Conservation (phyloP, 2,888 invertebrate species). For the Athalia circularis region DNA sequence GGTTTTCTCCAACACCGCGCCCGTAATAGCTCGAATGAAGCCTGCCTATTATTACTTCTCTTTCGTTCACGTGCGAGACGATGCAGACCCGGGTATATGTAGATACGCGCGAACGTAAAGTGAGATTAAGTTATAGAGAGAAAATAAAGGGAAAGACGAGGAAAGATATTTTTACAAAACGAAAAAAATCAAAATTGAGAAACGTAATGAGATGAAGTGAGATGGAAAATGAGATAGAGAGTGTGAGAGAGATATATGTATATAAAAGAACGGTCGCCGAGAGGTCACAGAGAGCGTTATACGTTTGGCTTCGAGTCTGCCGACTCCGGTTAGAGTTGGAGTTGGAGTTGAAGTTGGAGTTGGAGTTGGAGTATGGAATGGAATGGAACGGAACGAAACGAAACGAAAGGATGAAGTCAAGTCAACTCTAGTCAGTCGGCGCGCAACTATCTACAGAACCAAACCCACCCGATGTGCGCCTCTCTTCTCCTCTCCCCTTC, state of each 20-base stretch:
- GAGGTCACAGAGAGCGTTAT: constrained; percentile 44
- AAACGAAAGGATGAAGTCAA: constrained; percentile 46
- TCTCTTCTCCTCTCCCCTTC: constrained; percentile 15
- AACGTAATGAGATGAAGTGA: neutral
- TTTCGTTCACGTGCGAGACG: constrained; percentile 36
- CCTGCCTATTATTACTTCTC: constrained; percentile 43
- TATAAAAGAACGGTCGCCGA: constrained; percentile 39
- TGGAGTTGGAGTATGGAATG: constrained; percentile 56
- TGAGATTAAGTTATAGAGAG: neutral
- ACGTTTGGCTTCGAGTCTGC: constrained; percentile 38
- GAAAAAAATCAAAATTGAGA: constrained; percentile 5
- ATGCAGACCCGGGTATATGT: neutral
- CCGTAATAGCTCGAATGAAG: constrained; percentile 25
- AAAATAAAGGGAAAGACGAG: neutral
- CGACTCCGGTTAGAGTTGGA: constrained; percentile 40
- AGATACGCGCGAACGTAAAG: constrained; percentile 1
- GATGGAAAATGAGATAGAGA: constrained; percentile 16
- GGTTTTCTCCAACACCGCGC: constrained; percentile 9
- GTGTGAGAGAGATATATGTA: constrained; percentile 34
- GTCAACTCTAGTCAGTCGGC: constrained; percentile 57
- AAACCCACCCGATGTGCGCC: constrained; percentile 30
- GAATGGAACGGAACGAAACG: constrained; percentile 50
- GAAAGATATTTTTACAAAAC: neutral
- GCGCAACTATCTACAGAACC: constrained; percentile 57
- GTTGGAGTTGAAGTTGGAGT: constrained; percentile 52